Percentiles rank a stretch among this genome's conserved stretches.
Conservation (phyloP, 2,113 vertebrate genomes). For the Nyctereutes procyonoides region DNA sequence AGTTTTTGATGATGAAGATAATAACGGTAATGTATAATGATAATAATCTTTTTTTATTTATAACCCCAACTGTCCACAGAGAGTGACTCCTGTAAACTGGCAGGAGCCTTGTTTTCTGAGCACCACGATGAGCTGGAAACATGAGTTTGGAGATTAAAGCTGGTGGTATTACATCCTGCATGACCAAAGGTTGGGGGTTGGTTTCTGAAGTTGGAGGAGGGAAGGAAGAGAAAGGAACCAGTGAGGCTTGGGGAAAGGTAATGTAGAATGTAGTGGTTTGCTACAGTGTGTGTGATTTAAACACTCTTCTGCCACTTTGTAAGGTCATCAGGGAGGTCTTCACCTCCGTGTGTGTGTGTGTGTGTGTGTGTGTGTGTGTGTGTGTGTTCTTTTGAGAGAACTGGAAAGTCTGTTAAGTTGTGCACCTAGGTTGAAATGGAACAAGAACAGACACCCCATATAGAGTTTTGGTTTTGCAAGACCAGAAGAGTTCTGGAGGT, state of each 20-base stretch:
- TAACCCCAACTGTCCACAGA: neutral
- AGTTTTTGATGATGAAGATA: neutral
- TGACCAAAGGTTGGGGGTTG: neutral
- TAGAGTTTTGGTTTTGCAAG: neutral
- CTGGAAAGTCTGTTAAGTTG: neutral
- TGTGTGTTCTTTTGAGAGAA: neutral
- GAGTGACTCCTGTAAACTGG: neutral
- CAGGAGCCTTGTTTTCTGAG: neutral
- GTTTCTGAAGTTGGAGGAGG: neutral
- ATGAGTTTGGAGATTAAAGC: neutral
- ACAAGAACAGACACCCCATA: neutral
- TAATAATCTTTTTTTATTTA: constrained; percentile 17
- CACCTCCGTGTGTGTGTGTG: neutral
- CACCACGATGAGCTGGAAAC: neutral
- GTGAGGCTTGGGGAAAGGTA: neutral
- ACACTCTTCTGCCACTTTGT: neutral
- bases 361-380: neutral
- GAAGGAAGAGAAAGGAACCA: neutral
- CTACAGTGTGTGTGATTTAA: neutral
- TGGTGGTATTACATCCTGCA: neutral
- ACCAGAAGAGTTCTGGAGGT: neutral
- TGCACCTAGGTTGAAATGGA: neutral
- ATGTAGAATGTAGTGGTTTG: neutral
- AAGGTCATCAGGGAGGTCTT: neutral
- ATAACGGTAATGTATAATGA: neutral